These are phyloP conservation scores for Micoletzkya japonica DNA, from an alignment of 2,888 invertebrate genomes.

Conservation along the genomic window DNA sequence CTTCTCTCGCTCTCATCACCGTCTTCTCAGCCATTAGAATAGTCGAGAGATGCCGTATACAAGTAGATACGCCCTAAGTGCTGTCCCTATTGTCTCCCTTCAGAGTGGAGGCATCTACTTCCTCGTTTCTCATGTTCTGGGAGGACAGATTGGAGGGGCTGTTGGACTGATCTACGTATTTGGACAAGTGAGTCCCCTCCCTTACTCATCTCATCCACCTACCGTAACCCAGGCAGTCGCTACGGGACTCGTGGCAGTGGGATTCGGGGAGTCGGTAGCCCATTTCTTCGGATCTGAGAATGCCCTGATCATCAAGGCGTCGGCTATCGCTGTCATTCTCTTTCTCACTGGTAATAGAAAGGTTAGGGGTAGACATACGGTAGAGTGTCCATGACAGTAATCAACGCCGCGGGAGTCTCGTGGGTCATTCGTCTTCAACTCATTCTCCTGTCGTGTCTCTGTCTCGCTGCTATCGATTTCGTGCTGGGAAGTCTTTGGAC, in stretches of 20 bases:
- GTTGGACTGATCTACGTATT: conserved; percentile 91
- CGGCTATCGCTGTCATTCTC: conserved; percentile 84
- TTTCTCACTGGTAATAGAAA: conserved; percentile 69
- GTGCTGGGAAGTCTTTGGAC: conserved; percentile 87
- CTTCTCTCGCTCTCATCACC: conserved; percentile 85
- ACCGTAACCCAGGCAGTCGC: conserved; percentile 79
- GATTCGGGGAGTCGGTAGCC: conserved; percentile 94
- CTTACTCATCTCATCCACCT: background rate
- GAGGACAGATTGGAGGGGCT: conserved; percentile 88
- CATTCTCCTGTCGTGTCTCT: conserved; percentile 80
- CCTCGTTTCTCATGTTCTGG: conserved; percentile 87
- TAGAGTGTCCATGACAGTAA: no score
- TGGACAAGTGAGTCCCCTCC: conserved; percentile 77
- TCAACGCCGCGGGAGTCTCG: conserved; percentile 93
- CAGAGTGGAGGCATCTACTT: conserved; percentile 98
- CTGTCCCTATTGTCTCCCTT: conserved; percentile 63
- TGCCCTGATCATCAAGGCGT: conserved; percentile 80
- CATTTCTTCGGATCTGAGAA: conserved; percentile 76
- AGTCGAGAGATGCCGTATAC: conserved; percentile 73
- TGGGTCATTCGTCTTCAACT: conserved; percentile 97
- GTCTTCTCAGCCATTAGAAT: conserved; percentile 94
- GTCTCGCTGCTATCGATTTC: conserved; percentile 88
- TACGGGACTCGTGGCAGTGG: conserved; percentile 90
- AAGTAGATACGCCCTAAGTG: background rate
- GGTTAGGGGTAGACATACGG: no score